Evolutionary conservation across 2,797 vertebrate genomes (phyloP), one percentile per base, ranked within the genome.

Genomic region (Dipus sagitta): DNA sequence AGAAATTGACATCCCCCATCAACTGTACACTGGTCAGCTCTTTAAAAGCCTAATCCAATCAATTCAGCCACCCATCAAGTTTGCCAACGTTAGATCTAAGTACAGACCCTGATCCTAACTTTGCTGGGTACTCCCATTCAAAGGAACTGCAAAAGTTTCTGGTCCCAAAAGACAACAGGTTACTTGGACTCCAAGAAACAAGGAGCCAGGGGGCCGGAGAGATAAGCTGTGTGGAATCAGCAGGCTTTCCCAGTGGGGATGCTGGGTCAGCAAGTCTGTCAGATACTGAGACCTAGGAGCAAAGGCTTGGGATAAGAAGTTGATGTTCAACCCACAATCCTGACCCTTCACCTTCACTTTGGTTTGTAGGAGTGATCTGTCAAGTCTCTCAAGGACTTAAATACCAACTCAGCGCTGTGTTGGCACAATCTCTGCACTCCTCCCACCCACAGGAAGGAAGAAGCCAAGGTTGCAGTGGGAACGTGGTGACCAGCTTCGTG

Each of bases 241-340:
- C 97, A 96, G 54, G 96, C 80, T 30, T 91, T 93, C 80, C 10
- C 0, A 4, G 7, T 20, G 58, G 94, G 96, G 97, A 97, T 96
- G 97, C 98, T 97, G 96, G 95, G 92, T 98, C 98, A 98, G 96
- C 96, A 65, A 83, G 96, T 97, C 98, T 74, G 92, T 93, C 97
- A 91, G 96, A 82, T 60, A 93, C 94, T 92, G 90, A 81, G 80
- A 97, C 93, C 87, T 62, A 92, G 93, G 96, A 97, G 96, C 97
- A 97, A 97, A 98, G 96, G 80, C 93, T 42, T 0, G 3, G 95
- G 92, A 95, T 96, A 96, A 97, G 93, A 92, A 93, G 96, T 96
- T 97, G 96, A 97, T 95, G 88, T 97, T 97, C 97, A 96, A 97
- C 90, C 80, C 52, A 77, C 52, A 83, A 34, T 38, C 86, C 90